Base-by-base conservation (phyloP, 2,113 vertebrate species). In the Natator depressus region DNA sequence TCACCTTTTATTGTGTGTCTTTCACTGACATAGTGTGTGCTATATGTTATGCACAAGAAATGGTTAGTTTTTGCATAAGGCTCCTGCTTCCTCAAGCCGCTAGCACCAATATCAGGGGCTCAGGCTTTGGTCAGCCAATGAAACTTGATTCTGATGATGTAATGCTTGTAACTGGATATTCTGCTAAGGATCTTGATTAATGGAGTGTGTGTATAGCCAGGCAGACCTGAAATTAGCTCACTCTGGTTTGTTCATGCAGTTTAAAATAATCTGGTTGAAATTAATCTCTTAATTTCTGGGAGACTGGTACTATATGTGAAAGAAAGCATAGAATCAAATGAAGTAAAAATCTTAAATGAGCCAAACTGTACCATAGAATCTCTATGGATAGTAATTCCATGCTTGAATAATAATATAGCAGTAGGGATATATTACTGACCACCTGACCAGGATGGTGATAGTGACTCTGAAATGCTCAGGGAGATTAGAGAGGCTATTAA, bases 31-130 rank as follows among this genome's bases (percentile, higher is more conserved):
- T 0, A n/a, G 3, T 6, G 10, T 11, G 38, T 17, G 53, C 42
- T 1, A 1, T 2, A 24, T 4, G 5, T 3, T 24, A 25, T 19
- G 49, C 65, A 55, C 46, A 50, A 5, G 5, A 54, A 2, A 25
- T 1, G 2, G 69, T 75, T 54, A 25, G 10, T 24, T 10, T 9
- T 82, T 4, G 46, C 62, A 76, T 76, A 46, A 76, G 20, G 42
- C 38, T 54, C 19, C 54, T 12, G 35, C 47, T 47, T 82, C 85
- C 47, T 2, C 27, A 0, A 46, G 42, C 0, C 3, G 20, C 82
- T 8, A 10, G 46, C 35, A 24, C 82, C 78, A 7, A 1, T 5
- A 7, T 76, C 4, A 2, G 3, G 62, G 62, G 35, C 35, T 69
- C 35, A 69, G 79, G 50, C 80, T 84, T 6, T 3, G 75, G 3